Evolutionary conservation across 2,113 vertebrate species (phyloP).

Genomic region (Erinaceus europaeus): DNA sequence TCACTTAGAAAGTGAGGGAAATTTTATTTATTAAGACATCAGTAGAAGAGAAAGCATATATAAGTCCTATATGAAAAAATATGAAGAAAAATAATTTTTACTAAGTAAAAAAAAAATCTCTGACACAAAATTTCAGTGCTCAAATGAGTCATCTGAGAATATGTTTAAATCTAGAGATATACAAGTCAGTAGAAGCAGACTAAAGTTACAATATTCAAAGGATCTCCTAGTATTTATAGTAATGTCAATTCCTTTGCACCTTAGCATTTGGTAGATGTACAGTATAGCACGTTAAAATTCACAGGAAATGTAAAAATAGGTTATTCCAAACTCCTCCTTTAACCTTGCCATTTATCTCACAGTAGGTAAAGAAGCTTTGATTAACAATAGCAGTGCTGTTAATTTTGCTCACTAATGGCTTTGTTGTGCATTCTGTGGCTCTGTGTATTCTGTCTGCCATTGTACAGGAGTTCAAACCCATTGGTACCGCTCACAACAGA

Average conservation of each 20-base stretch:
- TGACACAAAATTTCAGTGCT: not conserved
- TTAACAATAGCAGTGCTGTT: constrained; percentile 73
- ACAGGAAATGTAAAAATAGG: constrained; percentile 31
- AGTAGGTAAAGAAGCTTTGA: constrained; percentile 52
- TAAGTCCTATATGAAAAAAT: not conserved
- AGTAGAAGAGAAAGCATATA: not conserved
- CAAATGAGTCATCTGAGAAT: not conserved
- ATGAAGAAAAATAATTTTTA: not conserved
- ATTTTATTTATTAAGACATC: not conserved
- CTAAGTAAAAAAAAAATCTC: not conserved
- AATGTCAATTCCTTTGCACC: not conserved
- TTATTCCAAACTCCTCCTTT: constrained; percentile 33
- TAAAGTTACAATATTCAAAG: not conserved
- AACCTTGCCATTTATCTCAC: constrained; percentile 15
- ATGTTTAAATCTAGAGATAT: not conserved
- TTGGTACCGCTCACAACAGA: constrained; percentile 94
- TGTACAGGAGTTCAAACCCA: constrained; percentile 93
- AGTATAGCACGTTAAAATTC: not conserved
- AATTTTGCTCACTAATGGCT: constrained; percentile 74
- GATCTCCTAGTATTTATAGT: not conserved
- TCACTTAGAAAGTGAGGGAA: not conserved
- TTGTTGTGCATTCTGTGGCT: constrained; percentile 83
- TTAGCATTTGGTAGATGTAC: not conserved
- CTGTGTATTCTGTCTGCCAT: constrained; percentile 88
- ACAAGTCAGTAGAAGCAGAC: not conserved